Evolutionary conservation across 2,113 vertebrate genomes (phyloP).

Genomic region (Pao palembangensis): DNA sequence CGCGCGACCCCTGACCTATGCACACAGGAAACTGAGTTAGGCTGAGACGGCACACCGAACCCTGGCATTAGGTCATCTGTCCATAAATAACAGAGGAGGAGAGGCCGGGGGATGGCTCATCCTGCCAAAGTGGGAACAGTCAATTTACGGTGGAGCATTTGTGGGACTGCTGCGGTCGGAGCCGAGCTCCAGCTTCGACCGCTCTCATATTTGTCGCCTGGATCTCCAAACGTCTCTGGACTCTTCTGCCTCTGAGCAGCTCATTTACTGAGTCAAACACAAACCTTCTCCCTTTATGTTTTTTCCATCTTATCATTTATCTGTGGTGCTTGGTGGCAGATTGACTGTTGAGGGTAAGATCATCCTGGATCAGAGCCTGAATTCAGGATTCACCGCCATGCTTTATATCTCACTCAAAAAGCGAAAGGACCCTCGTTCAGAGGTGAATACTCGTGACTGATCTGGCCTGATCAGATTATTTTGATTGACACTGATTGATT

Average conservation of each 20-base stretch:
- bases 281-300: too few relatives aligned
- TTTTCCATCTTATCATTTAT: too few relatives aligned
- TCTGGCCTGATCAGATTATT: too few relatives aligned
- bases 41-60: conserved; percentile 27
- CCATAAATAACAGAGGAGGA: conserved; percentile 64
- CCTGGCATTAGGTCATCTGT: conserved; percentile 46
- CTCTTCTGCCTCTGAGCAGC: not conserved
- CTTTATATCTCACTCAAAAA: too few relatives aligned
- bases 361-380: too few relatives aligned
- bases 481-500: too few relatives aligned
- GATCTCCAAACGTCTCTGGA: not conserved
- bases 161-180: conserved; percentile 8
- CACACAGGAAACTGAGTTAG: conserved; percentile 34
- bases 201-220: conserved; percentile 15
- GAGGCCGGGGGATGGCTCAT: conserved; percentile 41
- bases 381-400: too few relatives aligned
- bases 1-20: conserved; percentile 44
- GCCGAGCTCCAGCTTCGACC: conserved; percentile 20
- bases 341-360: too few relatives aligned
- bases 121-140: conserved; percentile 48
- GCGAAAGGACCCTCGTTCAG: too few relatives aligned
- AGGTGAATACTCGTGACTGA: too few relatives aligned
- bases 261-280: too few relatives aligned
- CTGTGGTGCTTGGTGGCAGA: too few relatives aligned
- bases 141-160: conserved; percentile 37